Evolutionary conservation across 2,113 vertebrate species (phyloP).

Genomic region (Psettodes erumei): DNA sequence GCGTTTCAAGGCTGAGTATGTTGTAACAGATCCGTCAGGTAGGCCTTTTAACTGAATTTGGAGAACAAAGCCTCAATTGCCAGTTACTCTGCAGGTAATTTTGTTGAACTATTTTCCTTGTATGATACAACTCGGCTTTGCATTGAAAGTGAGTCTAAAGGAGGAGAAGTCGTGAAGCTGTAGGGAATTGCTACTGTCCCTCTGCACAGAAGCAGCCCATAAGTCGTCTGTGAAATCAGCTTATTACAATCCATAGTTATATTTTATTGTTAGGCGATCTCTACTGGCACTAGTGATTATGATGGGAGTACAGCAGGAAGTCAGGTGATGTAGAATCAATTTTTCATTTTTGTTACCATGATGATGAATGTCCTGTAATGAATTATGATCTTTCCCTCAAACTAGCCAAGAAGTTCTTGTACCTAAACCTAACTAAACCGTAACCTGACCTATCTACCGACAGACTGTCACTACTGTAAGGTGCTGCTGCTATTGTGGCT

Average conservation of each 20-base stretch:
- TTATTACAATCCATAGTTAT: not conserved
- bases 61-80: conserved; percentile 1
- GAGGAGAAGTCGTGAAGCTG: not conserved
- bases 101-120: conserved; percentile 3
- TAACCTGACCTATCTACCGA: not conserved
- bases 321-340: not conserved
- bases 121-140: not conserved
- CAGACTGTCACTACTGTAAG: no score
- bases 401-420: no score
- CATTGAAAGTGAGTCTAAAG: conserved; percentile 19
- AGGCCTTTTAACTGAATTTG: conserved; percentile 16
- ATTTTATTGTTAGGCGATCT: no score
- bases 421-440: no score
- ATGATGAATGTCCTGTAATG: no score
- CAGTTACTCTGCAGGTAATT: conserved; percentile 10
- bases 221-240: not conserved
- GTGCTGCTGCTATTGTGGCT: no score
- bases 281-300: no score
- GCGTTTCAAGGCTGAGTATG: not conserved
- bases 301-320: not conserved
- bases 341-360: no score
- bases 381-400: no score
- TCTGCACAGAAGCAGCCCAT: not conserved
- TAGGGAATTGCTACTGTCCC: not conserved
- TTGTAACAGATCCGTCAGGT: conserved; percentile 2